Evolutionary conservation across 2,113 vertebrate species (phyloP).

Genomic region (Cephalopterus ornatus): DNA sequence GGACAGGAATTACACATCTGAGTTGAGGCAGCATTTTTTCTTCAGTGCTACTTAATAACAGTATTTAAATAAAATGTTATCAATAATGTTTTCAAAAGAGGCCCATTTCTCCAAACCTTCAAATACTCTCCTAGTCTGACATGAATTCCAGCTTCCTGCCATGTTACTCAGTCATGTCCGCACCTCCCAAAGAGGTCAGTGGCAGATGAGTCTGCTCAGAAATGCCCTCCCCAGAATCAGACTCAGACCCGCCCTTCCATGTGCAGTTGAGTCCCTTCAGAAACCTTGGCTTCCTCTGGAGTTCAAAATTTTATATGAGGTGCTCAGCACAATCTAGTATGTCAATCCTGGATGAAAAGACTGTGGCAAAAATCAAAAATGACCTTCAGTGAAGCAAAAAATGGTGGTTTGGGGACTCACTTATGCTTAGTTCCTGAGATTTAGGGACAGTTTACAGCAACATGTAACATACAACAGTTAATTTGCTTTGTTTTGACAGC

Average conservation of each 20-base stretch:
- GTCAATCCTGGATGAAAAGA: background rate
- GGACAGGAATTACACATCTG: background rate
- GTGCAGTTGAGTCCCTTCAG: background rate
- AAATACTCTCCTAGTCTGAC: background rate
- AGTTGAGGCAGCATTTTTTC: background rate
- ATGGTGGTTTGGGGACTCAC: background rate
- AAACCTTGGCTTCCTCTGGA: background rate
- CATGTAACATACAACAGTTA: background rate
- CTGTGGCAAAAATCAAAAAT: background rate
- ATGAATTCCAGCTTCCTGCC: accelerated
- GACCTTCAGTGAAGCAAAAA: background rate
- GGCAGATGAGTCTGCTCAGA: background rate
- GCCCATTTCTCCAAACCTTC: background rate
- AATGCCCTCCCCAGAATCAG: background rate
- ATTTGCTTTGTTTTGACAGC: background rate
- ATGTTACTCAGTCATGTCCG: too few relatives aligned
- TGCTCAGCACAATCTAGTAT: background rate
- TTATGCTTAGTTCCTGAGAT: background rate
- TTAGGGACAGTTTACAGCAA: background rate
- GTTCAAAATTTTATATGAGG: background rate
- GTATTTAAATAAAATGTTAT: background rate
- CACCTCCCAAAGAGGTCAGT: background rate
- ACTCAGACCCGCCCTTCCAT: background rate
- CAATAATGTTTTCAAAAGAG: background rate
- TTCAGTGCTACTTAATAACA: background rate